Base-by-base conservation (phyloP, 2,888 invertebrate species). In the Pandemis heparana region DNA sequence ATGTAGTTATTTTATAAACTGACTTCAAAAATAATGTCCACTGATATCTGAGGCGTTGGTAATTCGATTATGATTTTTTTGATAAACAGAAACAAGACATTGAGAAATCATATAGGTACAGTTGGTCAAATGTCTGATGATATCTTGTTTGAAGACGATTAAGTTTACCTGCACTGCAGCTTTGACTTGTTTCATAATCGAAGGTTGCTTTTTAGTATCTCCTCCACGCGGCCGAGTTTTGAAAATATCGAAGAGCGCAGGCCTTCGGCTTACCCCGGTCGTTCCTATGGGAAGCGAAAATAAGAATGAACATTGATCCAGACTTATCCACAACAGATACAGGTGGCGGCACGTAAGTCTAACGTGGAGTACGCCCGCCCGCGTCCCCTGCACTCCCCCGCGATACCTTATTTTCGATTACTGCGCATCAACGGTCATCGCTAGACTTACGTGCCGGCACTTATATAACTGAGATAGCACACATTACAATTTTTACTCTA, bases 181-280 rank as follows among this genome's bases (percentile, higher is more conserved):
- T 88, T 96, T 97, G 41, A 98, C 96, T 85, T 97, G 97, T 78
- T 97, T 96, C 95, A 98, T 98, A 84, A 98, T 96, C 76, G 96
- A 90, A 0, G 91, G 88, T 62, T 86, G 92, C 75, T 92, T 92
- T 79, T 90, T 92, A 1, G 81, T 74, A n/a, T 92, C 94, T 0
- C 87, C 94, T 0, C 87, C 85, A 0, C 86, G 85, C 1, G 83
- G 87, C 14, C 85, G 86, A 0, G 90, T 84, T 73, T 97, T 97
- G 89, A 98, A 97, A 56, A 97, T 97, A 87, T 98, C 97, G 83
- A 98, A 96, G 79, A 98, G 94, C 0, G 96, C 96, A 9, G 97
- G 96, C 75, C 96, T 95, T 23, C 97, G 96, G 80, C 96, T 96
- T 46, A 96, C 96, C 81, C 96, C 96, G 77, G 95, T 95, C 59